Percentiles rank a stretch among this genome's conserved stretches.
These are phyloP conservation scores for Nothobranchius kuhntae DNA, from an alignment of 2,113 vertebrate species.

Conservation along the genomic window DNA sequence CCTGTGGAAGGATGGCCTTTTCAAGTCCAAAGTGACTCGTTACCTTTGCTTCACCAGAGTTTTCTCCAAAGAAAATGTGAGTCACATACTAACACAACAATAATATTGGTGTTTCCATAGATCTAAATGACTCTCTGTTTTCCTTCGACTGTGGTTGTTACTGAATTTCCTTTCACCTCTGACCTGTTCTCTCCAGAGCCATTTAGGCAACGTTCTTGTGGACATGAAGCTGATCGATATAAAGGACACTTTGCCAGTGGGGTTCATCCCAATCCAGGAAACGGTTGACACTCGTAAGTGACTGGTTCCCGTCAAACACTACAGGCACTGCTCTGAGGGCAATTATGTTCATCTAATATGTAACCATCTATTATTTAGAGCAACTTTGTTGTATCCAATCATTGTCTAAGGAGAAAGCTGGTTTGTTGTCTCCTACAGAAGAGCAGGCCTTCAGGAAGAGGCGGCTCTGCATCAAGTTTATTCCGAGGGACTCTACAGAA, in stretches of 20 bases:
- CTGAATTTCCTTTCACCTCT: neutral
- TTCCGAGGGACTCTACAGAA: constrained; percentile 96
- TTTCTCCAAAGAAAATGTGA: constrained; percentile 98
- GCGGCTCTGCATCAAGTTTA: constrained; percentile 97
- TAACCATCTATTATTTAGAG: too few relatives aligned
- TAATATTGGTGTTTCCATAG: too few relatives aligned
- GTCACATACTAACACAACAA: constrained; percentile 46
- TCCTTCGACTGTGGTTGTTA: too few relatives aligned
- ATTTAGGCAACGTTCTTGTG: constrained; percentile 95
- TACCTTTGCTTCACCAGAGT: constrained; percentile 98
- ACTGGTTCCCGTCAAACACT: too few relatives aligned
- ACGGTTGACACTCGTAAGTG: constrained; percentile 95
- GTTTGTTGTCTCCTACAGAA: constrained; percentile 77
- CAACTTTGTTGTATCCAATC: too few relatives aligned
- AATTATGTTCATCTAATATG: too few relatives aligned
- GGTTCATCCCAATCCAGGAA: constrained; percentile 98
- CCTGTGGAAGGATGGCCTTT: constrained; percentile 98
- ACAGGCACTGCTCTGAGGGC: too few relatives aligned
- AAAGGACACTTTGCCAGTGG: constrained; percentile 96
- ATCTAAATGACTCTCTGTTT: too few relatives aligned
- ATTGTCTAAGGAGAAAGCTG: too few relatives aligned
- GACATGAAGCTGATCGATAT: constrained; percentile 99
- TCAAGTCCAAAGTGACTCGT: constrained; percentile 98
- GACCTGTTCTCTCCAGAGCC: constrained; percentile 81
- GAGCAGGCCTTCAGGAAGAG: constrained; percentile 95